Conservation (phyloP, 2,797 vertebrate genomes). For the Oceanodroma leucorhoa region DNA sequence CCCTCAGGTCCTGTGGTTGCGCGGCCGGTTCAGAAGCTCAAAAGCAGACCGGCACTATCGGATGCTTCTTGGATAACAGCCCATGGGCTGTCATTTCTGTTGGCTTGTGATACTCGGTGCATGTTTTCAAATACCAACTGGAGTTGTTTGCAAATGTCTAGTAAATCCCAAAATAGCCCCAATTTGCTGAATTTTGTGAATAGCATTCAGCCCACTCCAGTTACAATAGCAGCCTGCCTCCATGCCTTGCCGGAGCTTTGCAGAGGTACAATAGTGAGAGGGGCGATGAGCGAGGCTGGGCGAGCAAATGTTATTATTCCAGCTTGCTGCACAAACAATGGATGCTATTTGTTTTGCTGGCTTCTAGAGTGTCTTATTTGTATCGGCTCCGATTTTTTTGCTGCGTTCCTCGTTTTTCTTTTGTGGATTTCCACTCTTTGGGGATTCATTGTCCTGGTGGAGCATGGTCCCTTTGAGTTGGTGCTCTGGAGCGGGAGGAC, state of each 20-base stretch:
- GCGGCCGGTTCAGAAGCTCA: fast-evolving
- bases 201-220: constrained; percentile 51
- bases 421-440: constrained; percentile 1
- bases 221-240: constrained; percentile 56
- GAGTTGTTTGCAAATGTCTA: constrained; percentile 68
- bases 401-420: neutral
- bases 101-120: constrained; percentile 21
- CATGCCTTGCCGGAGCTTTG: neutral
- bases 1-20: neutral
- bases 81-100: constrained; percentile 3
- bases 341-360: constrained; percentile 52
- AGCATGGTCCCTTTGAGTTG: neutral
- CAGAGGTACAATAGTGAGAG: constrained; percentile 32
- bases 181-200: constrained; percentile 64
- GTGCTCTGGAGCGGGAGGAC: neutral
- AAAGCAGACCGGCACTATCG: fast-evolving
- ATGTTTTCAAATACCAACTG: constrained; percentile 68
- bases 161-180: constrained; percentile 67
- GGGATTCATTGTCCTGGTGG: neutral
- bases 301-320: constrained; percentile 65
- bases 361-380: constrained; percentile 42
- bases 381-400: neutral
- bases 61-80: constrained; percentile 11
- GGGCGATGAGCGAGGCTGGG: constrained; percentile 25
- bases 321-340: constrained; percentile 64